Evolutionary conservation across 2,113 vertebrate species (phyloP).

Genomic region (Notiomystis cincta): DNA sequence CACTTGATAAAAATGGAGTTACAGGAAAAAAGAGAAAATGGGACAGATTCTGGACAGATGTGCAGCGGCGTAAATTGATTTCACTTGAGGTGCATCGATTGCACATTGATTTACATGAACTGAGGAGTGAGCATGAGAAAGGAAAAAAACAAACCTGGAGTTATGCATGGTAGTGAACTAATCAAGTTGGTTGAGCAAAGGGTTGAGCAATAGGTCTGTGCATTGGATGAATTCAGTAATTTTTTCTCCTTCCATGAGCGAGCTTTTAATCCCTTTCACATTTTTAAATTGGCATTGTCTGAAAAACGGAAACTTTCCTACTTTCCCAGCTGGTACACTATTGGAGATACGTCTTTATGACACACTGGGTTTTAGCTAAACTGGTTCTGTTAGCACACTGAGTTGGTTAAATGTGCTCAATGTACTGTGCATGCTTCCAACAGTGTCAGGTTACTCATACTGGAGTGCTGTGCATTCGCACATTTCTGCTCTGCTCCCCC

Average conservation of each 20-base stretch:
- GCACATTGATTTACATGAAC: neutral
- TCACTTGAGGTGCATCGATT: neutral
- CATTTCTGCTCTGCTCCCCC: neutral
- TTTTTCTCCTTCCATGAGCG: neutral
- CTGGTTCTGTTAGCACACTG: neutral
- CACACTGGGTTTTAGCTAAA: neutral
- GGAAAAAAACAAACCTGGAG: neutral
- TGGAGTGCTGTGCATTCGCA: neutral
- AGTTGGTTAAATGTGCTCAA: neutral
- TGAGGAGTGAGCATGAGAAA: neutral
- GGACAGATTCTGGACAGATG: neutral
- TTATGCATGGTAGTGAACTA: neutral
- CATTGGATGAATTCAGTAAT: neutral
- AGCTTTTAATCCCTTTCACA: neutral
- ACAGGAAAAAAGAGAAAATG: neutral
- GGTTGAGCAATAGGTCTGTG: neutral
- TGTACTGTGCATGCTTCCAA: neutral
- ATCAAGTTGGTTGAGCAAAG: neutral
- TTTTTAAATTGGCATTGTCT: neutral
- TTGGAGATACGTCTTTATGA: neutral
- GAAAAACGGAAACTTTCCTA: neutral
- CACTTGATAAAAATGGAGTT: neutral
- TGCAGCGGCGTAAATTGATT: neutral
- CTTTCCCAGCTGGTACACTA: neutral
- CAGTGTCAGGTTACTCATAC: neutral